phyloP scores from a whole-genome alignment of 2,113 vertebrate species.

The Stegostoma tigrinum region DNA sequence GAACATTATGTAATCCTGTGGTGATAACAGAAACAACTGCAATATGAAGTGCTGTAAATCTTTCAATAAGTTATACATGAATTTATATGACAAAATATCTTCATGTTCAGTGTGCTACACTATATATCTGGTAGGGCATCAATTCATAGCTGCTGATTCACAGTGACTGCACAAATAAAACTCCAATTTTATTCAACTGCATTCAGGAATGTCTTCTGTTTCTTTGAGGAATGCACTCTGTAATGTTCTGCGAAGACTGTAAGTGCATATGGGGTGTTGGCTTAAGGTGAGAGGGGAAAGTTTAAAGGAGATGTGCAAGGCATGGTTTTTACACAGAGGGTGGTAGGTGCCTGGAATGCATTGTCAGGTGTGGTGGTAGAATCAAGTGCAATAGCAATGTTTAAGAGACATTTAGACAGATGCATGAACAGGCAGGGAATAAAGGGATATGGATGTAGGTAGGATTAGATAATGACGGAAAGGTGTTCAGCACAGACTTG shows the following conservation, averaged over 20 bases:
- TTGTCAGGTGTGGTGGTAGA: too few species aligned
- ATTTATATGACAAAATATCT: not conserved
- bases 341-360: too few species aligned
- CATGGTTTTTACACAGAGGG: too few species aligned
- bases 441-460: too few species aligned
- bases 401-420: too few species aligned
- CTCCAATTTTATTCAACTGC: not conserved
- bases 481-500: too few species aligned
- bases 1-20: not conserved
- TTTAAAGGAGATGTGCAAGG: too few species aligned
- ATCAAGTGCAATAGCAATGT: too few species aligned
- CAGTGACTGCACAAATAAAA: not conserved
- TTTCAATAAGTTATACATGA: not conserved
- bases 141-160: not conserved
- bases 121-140: not conserved
- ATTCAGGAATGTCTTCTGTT: not conserved
- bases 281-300: too few species aligned
- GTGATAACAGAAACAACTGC: not conserved
- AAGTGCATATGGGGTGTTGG: not conserved
- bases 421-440: too few species aligned
- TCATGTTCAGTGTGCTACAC: not conserved
- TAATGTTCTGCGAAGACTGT: not conserved
- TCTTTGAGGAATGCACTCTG: too few species aligned
- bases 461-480: too few species aligned
- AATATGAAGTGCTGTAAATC: not conserved